phyloP scores from a whole-genome alignment of 2,113 vertebrate genomes.

The Peromyscus californicus region DNA sequence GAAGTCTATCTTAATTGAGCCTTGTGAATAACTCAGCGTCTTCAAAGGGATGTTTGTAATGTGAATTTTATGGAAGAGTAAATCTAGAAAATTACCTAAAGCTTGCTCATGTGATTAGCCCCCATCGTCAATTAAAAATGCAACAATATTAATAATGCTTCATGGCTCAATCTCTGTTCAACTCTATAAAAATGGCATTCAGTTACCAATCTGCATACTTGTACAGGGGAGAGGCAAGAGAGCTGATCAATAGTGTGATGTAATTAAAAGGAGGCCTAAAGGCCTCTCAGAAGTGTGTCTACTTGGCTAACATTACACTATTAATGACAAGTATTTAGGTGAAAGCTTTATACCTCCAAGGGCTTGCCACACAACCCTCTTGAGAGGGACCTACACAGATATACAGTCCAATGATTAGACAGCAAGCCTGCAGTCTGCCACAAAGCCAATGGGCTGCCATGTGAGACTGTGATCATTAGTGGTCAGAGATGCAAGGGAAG shows the following conservation, averaged over 20 bases:
- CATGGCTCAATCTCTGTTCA: conserved; percentile 11
- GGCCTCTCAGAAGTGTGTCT: not conserved
- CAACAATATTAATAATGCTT: not conserved
- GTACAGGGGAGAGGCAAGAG: not conserved
- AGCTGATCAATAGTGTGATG: not conserved
- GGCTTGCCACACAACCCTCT: not conserved
- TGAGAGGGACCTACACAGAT: not conserved
- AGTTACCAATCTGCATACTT: not conserved
- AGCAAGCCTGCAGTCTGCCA: not conserved
- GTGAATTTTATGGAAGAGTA: not conserved
- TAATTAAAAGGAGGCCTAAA: conserved; percentile 9
- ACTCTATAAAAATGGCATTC: not conserved
- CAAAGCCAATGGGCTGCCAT: not conserved
- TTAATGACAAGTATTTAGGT: not conserved
- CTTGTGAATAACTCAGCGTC: not conserved
- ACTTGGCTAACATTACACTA: not conserved
- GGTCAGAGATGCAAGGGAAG: not conserved
- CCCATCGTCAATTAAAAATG: conserved; percentile 9
- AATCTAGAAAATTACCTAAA: conserved; percentile 50
- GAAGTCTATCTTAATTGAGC: not conserved
- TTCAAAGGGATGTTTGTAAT: not conserved
- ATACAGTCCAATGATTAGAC: not conserved
- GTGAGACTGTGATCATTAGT: not conserved
- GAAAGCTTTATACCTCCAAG: not conserved
- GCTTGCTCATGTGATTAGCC: not conserved